Conservation (phyloP, 2,888 invertebrate species). For the Calameuta idolon region DNA sequence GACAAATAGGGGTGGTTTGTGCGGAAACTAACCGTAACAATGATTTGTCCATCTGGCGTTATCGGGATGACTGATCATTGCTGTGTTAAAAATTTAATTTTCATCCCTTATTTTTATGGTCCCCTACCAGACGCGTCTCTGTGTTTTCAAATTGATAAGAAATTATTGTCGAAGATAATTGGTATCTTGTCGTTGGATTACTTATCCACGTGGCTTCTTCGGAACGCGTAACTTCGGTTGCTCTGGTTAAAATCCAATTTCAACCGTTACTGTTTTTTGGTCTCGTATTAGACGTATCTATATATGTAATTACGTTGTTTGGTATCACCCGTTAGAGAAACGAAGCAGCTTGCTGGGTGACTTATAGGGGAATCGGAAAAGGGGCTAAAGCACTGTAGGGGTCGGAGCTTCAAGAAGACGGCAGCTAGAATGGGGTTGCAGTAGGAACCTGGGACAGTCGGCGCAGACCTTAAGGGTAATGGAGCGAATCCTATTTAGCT, state of each 20-base stretch:
- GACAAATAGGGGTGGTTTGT: no score
- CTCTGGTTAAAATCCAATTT: neutral
- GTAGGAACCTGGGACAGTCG: neutral
- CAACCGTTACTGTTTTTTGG: neutral
- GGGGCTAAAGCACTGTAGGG: neutral
- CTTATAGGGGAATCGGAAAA: neutral
- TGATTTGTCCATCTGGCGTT: no score
- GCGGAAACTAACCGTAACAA: no score
- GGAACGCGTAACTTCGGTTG: neutral
- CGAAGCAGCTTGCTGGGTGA: neutral
- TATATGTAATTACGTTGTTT: slow-evolving; percentile 24
- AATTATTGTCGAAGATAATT: neutral
- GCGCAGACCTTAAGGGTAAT: slow-evolving; percentile 28
- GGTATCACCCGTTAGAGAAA: slow-evolving; percentile 19
- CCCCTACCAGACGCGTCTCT: no score
- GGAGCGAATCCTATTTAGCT: slow-evolving; percentile 37
- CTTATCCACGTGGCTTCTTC: no score
- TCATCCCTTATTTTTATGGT: no score
- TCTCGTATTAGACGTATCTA: neutral
- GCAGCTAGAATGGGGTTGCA: neutral
- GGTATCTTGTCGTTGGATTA: neutral
- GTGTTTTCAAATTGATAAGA: neutral
- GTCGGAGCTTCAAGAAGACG: neutral
- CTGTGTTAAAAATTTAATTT: no score
- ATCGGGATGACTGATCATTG: no score